Evolutionary conservation across 2,797 vertebrate genomes (phyloP), one percentile per base, ranked within the genome.

Genomic region (Neoniphon sammara): DNA sequence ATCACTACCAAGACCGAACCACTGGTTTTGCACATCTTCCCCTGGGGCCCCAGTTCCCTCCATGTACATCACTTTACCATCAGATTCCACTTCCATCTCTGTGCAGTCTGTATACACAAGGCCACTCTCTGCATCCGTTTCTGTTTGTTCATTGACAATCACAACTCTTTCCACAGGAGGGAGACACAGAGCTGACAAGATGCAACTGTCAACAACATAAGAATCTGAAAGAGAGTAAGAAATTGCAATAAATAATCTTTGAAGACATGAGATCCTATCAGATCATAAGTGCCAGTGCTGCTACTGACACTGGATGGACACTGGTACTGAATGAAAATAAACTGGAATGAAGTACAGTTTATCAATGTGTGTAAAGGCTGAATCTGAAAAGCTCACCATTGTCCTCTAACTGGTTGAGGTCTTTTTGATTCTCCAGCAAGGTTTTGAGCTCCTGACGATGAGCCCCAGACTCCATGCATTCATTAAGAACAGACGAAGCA

Each of bases 51-150:
- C 84, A 0, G 58, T 42, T 53, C 77, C 86, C 49, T 82, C 88
- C 20, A 78, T 11, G 2, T 80, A 88, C 18, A 85, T 61, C 18
- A 85, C 88, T 50, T 91, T 91, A 73, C 83, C 87, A 23, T 91
- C 91, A 15, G 89, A 90, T 44, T 92, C 91, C 59, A 92, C 91
- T 69, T 92, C 91, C 89, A 93, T 91, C 75, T 92, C 91, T 8
- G 90, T 85, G 86, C 91, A 90, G 12, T 90, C 91, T 0, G 92
- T 88, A 2, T 93, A 92, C 57, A 88, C 87, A 0, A 90, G 83
- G 7, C 83, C 76, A 1, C 77, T 86, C 39, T 85, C 86, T 18
- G 88, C 27, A 5, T 88, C 87, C 0, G 80, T 47, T 66, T 59
- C 90, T 0, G 88, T 57, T 73, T 90, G 91, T 1, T 92, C 85